phyloP scores from a whole-genome alignment of 2,797 vertebrate species.

The Fratercula arctica region DNA sequence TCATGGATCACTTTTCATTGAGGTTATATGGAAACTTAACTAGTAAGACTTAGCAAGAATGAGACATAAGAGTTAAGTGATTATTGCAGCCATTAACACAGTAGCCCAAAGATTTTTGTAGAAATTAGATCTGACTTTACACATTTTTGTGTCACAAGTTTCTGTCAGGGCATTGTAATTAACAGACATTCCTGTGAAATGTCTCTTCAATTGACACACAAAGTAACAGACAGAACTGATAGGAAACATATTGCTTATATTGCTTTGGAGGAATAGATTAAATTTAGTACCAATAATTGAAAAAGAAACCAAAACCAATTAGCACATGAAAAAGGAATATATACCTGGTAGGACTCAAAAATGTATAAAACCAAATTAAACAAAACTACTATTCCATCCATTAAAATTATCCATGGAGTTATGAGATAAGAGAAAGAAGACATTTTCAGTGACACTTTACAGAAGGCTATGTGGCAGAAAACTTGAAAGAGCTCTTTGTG shows the following conservation, averaged over 20 bases:
- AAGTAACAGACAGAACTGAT: not conserved
- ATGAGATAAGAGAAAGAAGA: not conserved
- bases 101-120: not conserved
- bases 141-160: not conserved
- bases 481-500: not conserved
- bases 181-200: not conserved
- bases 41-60: not conserved
- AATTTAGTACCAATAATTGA: not conserved
- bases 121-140: not conserved
- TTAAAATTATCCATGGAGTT: not conserved
- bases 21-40: not conserved
- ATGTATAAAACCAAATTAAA: conserved; percentile 7
- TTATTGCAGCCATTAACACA: not conserved
- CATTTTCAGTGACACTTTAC: not conserved
- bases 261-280: not conserved
- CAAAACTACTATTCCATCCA: not conserved
- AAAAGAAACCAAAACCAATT: not conserved
- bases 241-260: not conserved
- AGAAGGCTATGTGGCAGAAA: not conserved
- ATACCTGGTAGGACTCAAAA: not conserved
- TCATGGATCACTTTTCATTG: not conserved
- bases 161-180: not conserved
- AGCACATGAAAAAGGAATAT: not conserved
- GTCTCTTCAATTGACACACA: not conserved
- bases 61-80: not conserved